phyloP scores from a whole-genome alignment of 2,113 vertebrate species.

The Speoplatyrhinus poulsoni region DNA sequence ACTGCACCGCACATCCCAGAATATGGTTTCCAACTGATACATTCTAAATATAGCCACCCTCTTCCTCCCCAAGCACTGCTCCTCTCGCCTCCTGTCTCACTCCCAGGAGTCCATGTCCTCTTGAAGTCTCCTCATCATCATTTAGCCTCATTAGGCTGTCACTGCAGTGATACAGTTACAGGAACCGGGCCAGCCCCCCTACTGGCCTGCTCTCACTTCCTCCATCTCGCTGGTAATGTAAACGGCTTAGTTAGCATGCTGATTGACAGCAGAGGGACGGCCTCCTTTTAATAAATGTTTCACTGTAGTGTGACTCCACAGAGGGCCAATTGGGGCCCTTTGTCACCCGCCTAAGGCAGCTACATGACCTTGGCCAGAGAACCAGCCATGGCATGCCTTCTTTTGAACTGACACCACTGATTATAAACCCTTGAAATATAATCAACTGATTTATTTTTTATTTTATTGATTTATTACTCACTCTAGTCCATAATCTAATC shows the following conservation, averaged over 20 bases:
- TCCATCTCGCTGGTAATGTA: slow-evolving; percentile 12
- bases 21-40: background rate
- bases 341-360: background rate
- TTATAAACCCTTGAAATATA: slow-evolving; percentile 21
- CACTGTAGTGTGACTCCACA: background rate
- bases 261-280: slow-evolving; percentile 1
- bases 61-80: background rate
- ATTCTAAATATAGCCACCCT: too few relatives aligned
- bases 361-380: background rate
- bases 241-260: background rate
- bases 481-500: background rate
- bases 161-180: slow-evolving; percentile 66
- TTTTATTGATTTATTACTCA: background rate
- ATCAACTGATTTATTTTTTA: slow-evolving; percentile 7
- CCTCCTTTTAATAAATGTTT: background rate
- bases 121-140: slow-evolving; percentile 60
- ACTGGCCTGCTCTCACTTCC: slow-evolving; percentile 12
- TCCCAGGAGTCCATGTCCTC: slow-evolving; percentile 36
- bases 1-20: background rate
- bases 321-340: background rate
- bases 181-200: slow-evolving; percentile 41
- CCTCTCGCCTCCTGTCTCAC: slow-evolving; percentile 39
- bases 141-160: slow-evolving; percentile 75
- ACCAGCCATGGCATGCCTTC: background rate
- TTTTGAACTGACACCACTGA: slow-evolving; percentile 15